Percentiles rank a stretch among this genome's conserved stretches.
Evolutionary conservation across 1,140 invertebrate genomes (phyloP).

Genomic region (Drosophila ananassae): DNA sequence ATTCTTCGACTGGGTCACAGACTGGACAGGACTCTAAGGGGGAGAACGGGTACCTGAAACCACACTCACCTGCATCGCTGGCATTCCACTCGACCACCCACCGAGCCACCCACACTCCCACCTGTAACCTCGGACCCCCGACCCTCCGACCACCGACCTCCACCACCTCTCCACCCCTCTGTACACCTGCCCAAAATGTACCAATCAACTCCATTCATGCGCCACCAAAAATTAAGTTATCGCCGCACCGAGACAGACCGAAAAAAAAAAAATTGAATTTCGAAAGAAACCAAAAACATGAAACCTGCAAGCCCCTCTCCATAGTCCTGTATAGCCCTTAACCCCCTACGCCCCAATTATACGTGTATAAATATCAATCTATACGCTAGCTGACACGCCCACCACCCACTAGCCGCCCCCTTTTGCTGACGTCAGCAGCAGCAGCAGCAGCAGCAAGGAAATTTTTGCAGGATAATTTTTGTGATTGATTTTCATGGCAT

Average conservation of each 20-base stretch:
- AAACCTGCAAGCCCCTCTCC: slow-evolving; percentile 5
- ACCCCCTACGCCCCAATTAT: slow-evolving; percentile 42
- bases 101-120: neutral
- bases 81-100: slow-evolving; percentile 2
- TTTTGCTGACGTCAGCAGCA: slow-evolving; percentile 44
- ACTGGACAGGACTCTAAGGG: slow-evolving; percentile 9
- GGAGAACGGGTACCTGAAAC: slow-evolving; percentile 1
- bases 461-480: slow-evolving; percentile 6
- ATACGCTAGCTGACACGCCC: slow-evolving; percentile 6
- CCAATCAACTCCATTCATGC: slow-evolving; percentile 5
- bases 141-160: too few relatives aligned
- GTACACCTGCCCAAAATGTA: neutral
- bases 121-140: neutral
- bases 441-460: neutral
- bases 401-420: slow-evolving; percentile 1
- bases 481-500: slow-evolving; percentile 61
- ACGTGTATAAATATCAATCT: slow-evolving; percentile 23
- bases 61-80: slow-evolving; percentile 16
- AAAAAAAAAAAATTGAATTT: neutral
- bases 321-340: neutral
- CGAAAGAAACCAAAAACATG: slow-evolving; percentile 28
- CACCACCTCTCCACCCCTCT: neutral
- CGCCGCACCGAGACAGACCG: neutral
- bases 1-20: slow-evolving; percentile 20
- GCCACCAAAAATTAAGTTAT: slow-evolving; percentile 21